phyloP scores from a whole-genome alignment of 2,113 vertebrate species.

The Ornithorhynchus anatinus region DNA sequence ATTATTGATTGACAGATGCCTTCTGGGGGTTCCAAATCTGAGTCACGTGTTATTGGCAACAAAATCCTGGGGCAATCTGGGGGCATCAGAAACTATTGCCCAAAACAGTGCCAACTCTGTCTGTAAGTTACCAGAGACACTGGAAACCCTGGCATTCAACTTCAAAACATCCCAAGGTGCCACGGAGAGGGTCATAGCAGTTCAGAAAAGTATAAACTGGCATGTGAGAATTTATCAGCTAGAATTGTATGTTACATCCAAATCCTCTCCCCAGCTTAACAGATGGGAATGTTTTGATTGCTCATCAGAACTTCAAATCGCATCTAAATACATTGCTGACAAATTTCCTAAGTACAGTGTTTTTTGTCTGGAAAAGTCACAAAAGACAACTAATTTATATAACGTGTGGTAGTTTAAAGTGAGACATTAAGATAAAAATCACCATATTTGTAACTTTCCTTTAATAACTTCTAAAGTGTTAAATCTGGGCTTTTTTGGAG shows the following conservation, averaged over 20 bases:
- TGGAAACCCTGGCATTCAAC: no score
- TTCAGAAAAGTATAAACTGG: neutral
- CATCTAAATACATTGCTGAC: neutral
- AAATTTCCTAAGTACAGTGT: neutral
- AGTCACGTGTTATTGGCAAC: no score
- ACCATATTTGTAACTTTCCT: conserved; percentile 2
- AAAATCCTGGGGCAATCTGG: no score
- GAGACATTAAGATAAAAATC: neutral
- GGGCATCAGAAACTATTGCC: no score
- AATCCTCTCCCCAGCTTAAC: neutral
- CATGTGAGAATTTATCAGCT: neutral
- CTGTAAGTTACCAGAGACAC: no score
- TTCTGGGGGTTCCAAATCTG: no score
- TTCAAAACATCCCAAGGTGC: no score
- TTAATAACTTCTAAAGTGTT: neutral
- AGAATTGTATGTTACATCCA: accelerated
- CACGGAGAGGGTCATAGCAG: no score
- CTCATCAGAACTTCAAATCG: neutral
- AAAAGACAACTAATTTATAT: neutral
- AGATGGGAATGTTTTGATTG: neutral
- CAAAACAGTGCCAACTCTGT: no score
- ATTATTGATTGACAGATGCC: no score
- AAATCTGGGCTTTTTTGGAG: neutral
- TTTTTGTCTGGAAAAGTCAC: neutral
- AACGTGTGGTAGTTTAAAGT: neutral